phyloP scores from a whole-genome alignment of 2,113 vertebrate species.

The Camelus dromedarius region DNA sequence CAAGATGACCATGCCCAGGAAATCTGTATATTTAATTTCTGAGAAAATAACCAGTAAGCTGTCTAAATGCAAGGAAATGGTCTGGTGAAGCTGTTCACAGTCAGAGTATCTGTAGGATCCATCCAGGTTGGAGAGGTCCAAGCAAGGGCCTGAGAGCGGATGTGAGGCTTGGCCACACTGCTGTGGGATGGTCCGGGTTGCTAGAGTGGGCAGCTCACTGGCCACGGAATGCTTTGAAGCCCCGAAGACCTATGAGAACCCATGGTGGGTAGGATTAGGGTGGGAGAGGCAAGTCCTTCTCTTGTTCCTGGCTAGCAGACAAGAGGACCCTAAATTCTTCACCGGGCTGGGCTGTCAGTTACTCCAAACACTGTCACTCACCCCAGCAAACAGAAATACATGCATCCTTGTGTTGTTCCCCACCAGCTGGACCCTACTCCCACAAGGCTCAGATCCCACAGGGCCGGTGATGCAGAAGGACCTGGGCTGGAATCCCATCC shows the following conservation, averaged over 20 bases:
- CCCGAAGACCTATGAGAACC: background rate
- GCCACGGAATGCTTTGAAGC: background rate
- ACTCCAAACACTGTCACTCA: too few species aligned
- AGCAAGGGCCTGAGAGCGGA: too few species aligned
- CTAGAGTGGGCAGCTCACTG: background rate
- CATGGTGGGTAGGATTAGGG: rapidly evolving
- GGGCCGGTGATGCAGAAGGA: background rate
- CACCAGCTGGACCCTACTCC: rapidly evolving
- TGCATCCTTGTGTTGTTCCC: rapidly evolving
- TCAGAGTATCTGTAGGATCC: background rate
- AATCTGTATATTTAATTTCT: slow-evolving; percentile 66
- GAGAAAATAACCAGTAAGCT: slow-evolving; percentile 36
- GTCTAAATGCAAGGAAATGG: background rate
- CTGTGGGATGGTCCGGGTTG: background rate
- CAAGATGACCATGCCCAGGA: slow-evolving; percentile 50
- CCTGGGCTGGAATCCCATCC: background rate
- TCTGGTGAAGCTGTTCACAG: background rate
- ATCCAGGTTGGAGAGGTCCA: background rate
- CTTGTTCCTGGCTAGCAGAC: background rate
- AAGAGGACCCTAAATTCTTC: background rate
- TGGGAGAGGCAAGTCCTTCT: background rate
- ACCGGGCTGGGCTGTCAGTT: background rate
- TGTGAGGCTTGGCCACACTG: rapidly evolving
- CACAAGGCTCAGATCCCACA: background rate
- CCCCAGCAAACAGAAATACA: background rate